Evolutionary conservation across 2,888 invertebrate species (phyloP).

Genomic region (Imbricaverruca yamaguchii): DNA sequence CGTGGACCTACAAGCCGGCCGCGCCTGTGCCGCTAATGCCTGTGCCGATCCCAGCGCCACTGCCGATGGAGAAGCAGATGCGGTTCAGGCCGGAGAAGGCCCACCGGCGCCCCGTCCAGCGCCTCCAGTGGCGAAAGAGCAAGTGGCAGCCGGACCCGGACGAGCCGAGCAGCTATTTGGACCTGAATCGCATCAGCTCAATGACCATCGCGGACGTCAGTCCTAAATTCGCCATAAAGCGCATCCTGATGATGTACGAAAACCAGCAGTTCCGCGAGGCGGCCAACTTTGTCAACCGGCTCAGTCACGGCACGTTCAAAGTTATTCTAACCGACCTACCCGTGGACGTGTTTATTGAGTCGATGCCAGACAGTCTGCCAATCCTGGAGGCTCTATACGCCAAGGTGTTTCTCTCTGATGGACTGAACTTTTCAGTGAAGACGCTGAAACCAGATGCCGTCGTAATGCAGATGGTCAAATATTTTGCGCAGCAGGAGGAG

Average conservation of each 20-base stretch:
- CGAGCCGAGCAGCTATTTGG: slow-evolving; percentile 29
- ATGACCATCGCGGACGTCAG: slow-evolving; percentile 44
- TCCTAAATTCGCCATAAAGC: slow-evolving; percentile 47
- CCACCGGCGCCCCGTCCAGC: slow-evolving; percentile 34
- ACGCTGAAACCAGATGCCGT: slow-evolving; percentile 61
- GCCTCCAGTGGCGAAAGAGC: slow-evolving; percentile 36
- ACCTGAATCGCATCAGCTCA: slow-evolving; percentile 35
- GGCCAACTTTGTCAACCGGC: slow-evolving; percentile 68
- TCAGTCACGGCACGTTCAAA: slow-evolving; percentile 71
- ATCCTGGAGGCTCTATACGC: slow-evolving; percentile 72
- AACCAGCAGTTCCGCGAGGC: slow-evolving; percentile 85
- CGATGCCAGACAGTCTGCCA: slow-evolving; percentile 77
- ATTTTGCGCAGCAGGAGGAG: slow-evolving; percentile 51
- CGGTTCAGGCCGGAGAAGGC: slow-evolving; percentile 32
- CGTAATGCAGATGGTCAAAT: slow-evolving; percentile 74
- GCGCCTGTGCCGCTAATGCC: slow-evolving; percentile 25
- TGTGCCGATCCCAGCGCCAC: slow-evolving; percentile 25
- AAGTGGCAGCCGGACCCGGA: slow-evolving; percentile 35
- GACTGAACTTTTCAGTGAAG: slow-evolving; percentile 30
- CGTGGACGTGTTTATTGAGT: slow-evolving; percentile 77
- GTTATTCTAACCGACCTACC: slow-evolving; percentile 62
- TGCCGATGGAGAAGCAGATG: slow-evolving; percentile 29
- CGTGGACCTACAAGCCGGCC: slow-evolving; percentile 34
- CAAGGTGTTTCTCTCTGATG: slow-evolving; percentile 46
- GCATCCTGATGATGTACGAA: slow-evolving; percentile 70